Percentiles rank a stretch among this genome's conserved stretches.
Evolutionary conservation across 2,888 invertebrate genomes (phyloP).

Genomic region (Aphodius granarius): DNA sequence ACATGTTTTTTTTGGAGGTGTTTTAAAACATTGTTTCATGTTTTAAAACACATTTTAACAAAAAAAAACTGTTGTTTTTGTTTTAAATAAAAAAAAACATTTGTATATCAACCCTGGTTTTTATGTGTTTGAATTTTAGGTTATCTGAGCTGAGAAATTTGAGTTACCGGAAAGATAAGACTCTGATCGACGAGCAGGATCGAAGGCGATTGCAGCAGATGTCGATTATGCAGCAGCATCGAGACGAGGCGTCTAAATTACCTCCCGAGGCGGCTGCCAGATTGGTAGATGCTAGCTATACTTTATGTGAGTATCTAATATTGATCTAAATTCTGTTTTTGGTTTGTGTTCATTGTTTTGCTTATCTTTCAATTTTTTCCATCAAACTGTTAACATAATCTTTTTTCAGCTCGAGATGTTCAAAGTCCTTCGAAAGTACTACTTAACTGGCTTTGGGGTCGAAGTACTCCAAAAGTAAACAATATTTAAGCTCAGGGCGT

Average conservation of each 20-base stretch:
- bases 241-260: slow-evolving; percentile 69
- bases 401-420: slow-evolving; percentile 71
- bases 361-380: too few species aligned
- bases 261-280: slow-evolving; percentile 74
- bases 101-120: background rate
- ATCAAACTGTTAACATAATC: slow-evolving; percentile 32
- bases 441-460: slow-evolving; percentile 81
- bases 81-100: too few species aligned
- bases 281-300: slow-evolving; percentile 70
- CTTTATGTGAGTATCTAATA: slow-evolving; percentile 65
- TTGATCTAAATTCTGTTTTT: background rate
- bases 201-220: slow-evolving; percentile 71
- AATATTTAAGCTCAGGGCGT: slow-evolving; percentile 41
- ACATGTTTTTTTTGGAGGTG: too few species aligned
- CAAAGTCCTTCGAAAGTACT: slow-evolving; percentile 80
- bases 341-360: too few species aligned
- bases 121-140: slow-evolving; percentile 51
- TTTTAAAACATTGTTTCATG: too few species aligned
- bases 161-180: slow-evolving; percentile 75
- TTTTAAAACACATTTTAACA: too few species aligned
- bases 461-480: slow-evolving; percentile 67
- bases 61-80: too few species aligned
- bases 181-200: slow-evolving; percentile 75
- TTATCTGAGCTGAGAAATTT: slow-evolving; percentile 75
- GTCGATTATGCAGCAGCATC: slow-evolving; percentile 68